A percentile compares a stretch with the other conserved stretches of the same genome.
These are phyloP conservation scores for Sphaerophoria rueppellii DNA, from an alignment of 2,888 invertebrate genomes.

Conservation along the genomic window DNA sequence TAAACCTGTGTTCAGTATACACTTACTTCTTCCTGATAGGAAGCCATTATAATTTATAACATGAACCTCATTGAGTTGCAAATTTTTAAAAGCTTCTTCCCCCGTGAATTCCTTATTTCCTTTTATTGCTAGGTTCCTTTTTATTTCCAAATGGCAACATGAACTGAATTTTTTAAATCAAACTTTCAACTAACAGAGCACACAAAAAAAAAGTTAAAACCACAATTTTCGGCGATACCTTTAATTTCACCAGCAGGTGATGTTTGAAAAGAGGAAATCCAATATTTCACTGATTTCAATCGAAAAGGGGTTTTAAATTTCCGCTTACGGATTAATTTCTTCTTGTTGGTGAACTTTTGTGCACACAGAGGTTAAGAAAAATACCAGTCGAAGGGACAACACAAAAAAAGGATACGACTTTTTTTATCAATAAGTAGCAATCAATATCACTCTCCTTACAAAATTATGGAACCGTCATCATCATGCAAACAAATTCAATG, in stretches of 20 bases:
- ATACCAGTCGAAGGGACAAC: neutral
- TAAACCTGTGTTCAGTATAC: neutral
- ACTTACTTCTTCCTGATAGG: conserved; percentile 14
- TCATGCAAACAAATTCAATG: conserved; percentile 40
- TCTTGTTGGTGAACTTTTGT: conserved; percentile 34
- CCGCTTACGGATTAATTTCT: conserved; percentile 54
- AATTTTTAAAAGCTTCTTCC: conserved; percentile 54
- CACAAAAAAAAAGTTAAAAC: conserved; percentile 14
- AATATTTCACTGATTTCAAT: conserved; percentile 64
- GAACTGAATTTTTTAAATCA: conserved; percentile 62
- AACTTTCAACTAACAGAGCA: conserved; percentile 24
- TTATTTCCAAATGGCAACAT: neutral
- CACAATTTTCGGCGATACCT: conserved; percentile 20
- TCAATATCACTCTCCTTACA: neutral
- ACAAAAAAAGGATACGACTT: conserved; percentile 2
- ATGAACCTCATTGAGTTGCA: conserved; percentile 69
- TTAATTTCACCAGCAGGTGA: conserved; percentile 32
- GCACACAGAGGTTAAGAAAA: conserved; percentile 17
- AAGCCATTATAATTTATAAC: conserved; percentile 52
- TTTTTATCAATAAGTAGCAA: neutral
- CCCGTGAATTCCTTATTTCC: neutral
- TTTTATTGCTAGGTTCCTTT: neutral
- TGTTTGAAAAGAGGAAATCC: conserved; percentile 38
- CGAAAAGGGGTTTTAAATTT: conserved; percentile 55
- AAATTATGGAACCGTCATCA: conserved; percentile 43